Evolutionary conservation across 1,140 invertebrate species (phyloP).

Genomic region (Mesaphorura yosii): DNA sequence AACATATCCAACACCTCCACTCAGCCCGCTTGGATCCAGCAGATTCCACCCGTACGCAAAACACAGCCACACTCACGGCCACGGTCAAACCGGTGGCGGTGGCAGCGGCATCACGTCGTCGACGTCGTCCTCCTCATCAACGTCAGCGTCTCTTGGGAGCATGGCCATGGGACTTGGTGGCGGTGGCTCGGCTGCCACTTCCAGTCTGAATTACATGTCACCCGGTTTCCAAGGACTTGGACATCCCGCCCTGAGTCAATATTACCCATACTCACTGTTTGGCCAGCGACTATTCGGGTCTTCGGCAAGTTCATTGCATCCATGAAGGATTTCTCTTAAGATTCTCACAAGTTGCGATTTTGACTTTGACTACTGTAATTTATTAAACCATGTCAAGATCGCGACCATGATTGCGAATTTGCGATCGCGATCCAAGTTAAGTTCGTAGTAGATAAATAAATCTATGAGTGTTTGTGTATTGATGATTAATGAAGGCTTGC

Average conservation of each 20-base stretch:
- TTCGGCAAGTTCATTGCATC: slow-evolving; percentile 31
- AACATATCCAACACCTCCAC: slow-evolving; percentile 43
- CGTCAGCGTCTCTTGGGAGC: not conserved
- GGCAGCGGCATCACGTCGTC: not conserved
- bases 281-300: slow-evolving; percentile 41
- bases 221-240: slow-evolving; percentile 26
- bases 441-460: no score
- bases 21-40: slow-evolving; percentile 39
- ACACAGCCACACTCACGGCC: slow-evolving; percentile 39
- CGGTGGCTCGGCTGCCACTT: not conserved
- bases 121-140: no score
- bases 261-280: slow-evolving; percentile 42
- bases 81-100: slow-evolving; percentile 34
- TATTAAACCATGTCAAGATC: no score
- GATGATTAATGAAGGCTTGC: no score
- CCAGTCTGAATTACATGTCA: not conserved
- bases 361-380: no score
- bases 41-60: slow-evolving; percentile 44
- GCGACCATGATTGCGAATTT: no score
- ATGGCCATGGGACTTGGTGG: not conserved
- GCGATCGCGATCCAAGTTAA: no score
- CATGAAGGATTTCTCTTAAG: no score
- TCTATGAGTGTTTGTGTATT: no score
- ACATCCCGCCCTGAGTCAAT: slow-evolving; percentile 33
- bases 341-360: no score